phyloP scores from a whole-genome alignment of 37 sponge, comb jelly and placozoan genomes.

The Theonella swinhoei region DNA sequence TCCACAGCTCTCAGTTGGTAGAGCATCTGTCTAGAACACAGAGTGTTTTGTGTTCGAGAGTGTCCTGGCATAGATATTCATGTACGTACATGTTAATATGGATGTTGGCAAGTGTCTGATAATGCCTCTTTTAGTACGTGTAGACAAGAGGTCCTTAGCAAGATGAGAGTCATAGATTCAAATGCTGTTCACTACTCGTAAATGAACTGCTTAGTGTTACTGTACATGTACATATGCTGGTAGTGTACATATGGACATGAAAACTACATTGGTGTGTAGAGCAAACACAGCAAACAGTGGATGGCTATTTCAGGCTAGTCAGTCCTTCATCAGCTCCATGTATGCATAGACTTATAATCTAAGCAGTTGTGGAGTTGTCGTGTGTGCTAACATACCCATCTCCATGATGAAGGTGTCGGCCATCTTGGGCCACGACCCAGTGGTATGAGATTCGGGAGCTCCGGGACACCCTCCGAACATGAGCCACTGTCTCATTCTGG shows the following conservation, averaged over 20 bases:
- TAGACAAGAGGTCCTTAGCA: neutral
- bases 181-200: neutral
- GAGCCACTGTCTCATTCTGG: constrained; percentile 20
- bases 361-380: neutral
- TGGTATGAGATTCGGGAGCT: neutral
- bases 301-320: too few relatives aligned
- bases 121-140: too few relatives aligned
- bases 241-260: neutral
- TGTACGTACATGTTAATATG: too few relatives aligned
- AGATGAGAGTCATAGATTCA: neutral
- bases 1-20: too few relatives aligned
- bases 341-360: too few relatives aligned
- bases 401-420: constrained; percentile 48
- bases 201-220: neutral
- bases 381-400: constrained; percentile 29
- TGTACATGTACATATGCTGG: neutral
- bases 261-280: neutral
- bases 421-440: constrained; percentile 44
- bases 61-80: too few relatives aligned
- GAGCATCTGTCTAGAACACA: too few relatives aligned
- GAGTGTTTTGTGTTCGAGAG: too few relatives aligned
- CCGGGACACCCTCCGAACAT: constrained; percentile 58
- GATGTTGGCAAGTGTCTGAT: too few relatives aligned
- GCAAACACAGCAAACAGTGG: too few relatives aligned
- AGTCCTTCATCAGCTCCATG: too few relatives aligned